Percentiles rank a stretch among this genome's conserved stretches.
These are phyloP conservation scores for Seira ritae DNA, from an alignment of 2,888 invertebrate genomes.

Conservation along the genomic window DNA sequence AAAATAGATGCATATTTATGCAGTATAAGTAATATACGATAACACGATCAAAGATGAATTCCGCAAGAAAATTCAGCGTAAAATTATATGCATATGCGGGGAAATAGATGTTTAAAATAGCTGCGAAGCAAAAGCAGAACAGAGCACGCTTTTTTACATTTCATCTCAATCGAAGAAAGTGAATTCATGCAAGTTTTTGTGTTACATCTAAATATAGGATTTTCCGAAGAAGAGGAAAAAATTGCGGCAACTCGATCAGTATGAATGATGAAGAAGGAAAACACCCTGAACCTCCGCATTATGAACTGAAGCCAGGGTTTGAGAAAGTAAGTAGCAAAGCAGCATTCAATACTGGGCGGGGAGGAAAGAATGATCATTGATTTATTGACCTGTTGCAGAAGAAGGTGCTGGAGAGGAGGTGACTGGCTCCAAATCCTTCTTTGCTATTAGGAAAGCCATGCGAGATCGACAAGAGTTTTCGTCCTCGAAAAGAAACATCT, in stretches of 20 bases:
- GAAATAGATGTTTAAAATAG: too few relatives aligned
- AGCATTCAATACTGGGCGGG: constrained; percentile 18
- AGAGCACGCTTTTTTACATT: too few relatives aligned
- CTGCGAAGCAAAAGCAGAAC: constrained; percentile 14
- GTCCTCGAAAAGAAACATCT: constrained; percentile 69
- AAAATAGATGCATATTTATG: too few relatives aligned
- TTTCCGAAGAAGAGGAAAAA: constrained; percentile 2
- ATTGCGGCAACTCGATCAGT: background rate
- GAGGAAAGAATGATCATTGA: constrained; percentile 60
- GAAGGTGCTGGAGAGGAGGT: constrained; percentile 42
- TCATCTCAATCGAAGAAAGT: too few relatives aligned
- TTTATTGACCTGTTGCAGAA: constrained; percentile 68
- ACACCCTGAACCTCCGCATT: background rate
- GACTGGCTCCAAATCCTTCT: constrained; percentile 67
- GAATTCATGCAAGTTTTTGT: too few relatives aligned
- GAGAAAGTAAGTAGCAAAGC: constrained; percentile 9
- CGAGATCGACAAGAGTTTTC: constrained; percentile 63
- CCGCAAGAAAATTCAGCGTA: too few relatives aligned
- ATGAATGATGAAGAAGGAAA: constrained; percentile 3
- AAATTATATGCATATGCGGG: too few relatives aligned
- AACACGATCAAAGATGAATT: too few relatives aligned
- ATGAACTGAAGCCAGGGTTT: background rate
- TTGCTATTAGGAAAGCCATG: constrained; percentile 68
- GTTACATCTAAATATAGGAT: too few relatives aligned
- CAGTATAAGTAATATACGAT: too few relatives aligned